Conservation (phyloP, 2,113 vertebrate genomes). For the Limanda limanda region DNA sequence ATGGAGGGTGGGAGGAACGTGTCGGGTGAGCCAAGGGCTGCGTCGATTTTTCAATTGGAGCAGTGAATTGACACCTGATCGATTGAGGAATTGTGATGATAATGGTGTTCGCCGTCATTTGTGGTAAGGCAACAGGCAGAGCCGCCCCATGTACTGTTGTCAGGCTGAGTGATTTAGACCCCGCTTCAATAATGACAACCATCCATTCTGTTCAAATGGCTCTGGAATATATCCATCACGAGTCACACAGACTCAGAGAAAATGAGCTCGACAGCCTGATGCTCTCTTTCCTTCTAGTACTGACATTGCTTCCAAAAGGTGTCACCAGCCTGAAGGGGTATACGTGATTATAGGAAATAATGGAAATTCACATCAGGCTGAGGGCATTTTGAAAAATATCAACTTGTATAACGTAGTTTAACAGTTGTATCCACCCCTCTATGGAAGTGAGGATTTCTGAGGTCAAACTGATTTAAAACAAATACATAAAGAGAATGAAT, state of each 20-base stretch:
- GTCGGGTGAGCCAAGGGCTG: slow-evolving; percentile 12
- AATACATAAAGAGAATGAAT: too few relatives aligned
- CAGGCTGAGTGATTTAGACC: slow-evolving; percentile 53
- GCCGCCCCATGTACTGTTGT: slow-evolving; percentile 21
- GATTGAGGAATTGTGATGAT: slow-evolving; percentile 66
- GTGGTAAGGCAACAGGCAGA: slow-evolving; percentile 56
- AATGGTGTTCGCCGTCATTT: slow-evolving; percentile 42
- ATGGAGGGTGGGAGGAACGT: slow-evolving; percentile 2
- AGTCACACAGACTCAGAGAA: slow-evolving; percentile 4
- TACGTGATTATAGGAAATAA: slow-evolving; percentile 15
- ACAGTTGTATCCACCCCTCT: too few relatives aligned
- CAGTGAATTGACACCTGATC: slow-evolving; percentile 57
- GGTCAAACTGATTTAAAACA: too few relatives aligned
- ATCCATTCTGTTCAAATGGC: slow-evolving; percentile 50
- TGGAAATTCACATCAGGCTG: background rate
- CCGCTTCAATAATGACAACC: slow-evolving; percentile 32
- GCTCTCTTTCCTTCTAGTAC: slow-evolving; percentile 9
- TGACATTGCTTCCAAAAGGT: slow-evolving; percentile 25
- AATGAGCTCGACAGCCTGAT: background rate
- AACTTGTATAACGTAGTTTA: too few relatives aligned
- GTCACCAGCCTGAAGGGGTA: background rate
- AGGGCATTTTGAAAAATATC: too few relatives aligned
- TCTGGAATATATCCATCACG: slow-evolving; percentile 45
- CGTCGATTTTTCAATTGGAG: slow-evolving; percentile 55
- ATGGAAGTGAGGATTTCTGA: too few relatives aligned